Percentiles rank a stretch among this genome's conserved stretches.
phyloP scores from a whole-genome alignment of 64 coral and sea anemone genomes.

The Montipora capricornis region DNA sequence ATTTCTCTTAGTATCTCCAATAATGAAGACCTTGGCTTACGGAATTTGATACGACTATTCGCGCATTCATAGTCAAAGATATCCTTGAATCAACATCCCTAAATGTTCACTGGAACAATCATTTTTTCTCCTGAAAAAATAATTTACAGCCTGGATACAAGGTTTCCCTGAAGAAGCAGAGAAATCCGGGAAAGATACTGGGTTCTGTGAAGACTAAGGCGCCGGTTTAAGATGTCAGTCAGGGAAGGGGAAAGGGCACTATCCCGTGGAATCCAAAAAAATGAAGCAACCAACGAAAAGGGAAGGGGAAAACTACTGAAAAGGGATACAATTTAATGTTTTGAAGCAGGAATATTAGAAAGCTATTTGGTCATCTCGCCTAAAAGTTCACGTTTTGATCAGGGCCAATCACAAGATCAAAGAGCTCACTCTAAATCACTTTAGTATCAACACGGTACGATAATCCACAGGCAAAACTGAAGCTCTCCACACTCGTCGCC shows the following conservation, averaged over 20 bases:
- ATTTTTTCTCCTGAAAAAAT: not conserved
- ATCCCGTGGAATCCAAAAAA: not conserved
- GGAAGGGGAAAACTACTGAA: not conserved
- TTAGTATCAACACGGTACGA: too few species aligned
- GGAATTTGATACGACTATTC: too few species aligned
- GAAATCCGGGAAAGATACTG: not conserved
- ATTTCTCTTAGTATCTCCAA: too few species aligned
- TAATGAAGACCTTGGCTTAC: too few species aligned
- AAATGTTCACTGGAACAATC: too few species aligned
- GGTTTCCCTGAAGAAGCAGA: not conserved
- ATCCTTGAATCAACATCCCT: too few species aligned
- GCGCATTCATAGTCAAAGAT: too few species aligned
- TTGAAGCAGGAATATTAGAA: not conserved
- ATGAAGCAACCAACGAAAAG: not conserved
- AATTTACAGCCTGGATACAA: not conserved
- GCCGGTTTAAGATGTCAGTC: not conserved
- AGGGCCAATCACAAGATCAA: not conserved
- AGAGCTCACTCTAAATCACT: too few species aligned
- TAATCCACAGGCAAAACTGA: too few species aligned
- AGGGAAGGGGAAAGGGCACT: too few species aligned
- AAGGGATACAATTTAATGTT: not conserved
- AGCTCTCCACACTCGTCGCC: not conserved
- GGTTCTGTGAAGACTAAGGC: not conserved
- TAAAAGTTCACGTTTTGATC: not conserved
- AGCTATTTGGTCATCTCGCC: not conserved